Conservation (phyloP, 2,888 invertebrate genomes). For the Acleris literana region DNA sequence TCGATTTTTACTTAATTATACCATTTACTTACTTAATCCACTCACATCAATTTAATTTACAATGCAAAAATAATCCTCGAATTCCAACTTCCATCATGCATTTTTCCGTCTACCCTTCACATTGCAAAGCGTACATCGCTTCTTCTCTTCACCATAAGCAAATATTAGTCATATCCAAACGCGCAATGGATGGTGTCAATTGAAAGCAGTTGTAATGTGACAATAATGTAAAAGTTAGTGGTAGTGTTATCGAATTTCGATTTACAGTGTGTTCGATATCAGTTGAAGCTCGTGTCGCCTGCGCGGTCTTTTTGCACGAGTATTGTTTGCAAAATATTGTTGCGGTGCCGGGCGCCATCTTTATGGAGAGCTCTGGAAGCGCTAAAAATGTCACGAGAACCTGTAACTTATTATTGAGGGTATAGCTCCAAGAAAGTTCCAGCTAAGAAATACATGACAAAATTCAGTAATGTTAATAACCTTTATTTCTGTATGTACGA, state of each 20-base stretch:
- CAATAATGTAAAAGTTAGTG: constrained; percentile 47
- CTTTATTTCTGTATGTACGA: no score
- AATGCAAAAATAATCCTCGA: constrained; percentile 21
- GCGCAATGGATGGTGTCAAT: constrained; percentile 34
- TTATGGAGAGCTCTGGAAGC: constrained; percentile 18
- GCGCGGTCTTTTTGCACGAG: constrained; percentile 52
- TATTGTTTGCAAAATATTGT: constrained; percentile 61
- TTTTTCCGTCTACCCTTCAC: background rate
- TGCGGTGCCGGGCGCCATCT: constrained; percentile 25
- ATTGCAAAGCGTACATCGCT: background rate
- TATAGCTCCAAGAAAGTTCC: no score
- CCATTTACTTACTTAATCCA: background rate
- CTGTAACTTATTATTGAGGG: background rate
- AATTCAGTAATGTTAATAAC: no score
- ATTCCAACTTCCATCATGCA: background rate
- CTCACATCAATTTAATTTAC: constrained; percentile 21
- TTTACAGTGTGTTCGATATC: constrained; percentile 70
- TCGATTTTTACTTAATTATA: background rate
- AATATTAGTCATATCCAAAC: background rate
- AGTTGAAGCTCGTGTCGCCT: constrained; percentile 67
- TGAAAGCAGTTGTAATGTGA: constrained; percentile 49
- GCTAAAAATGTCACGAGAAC: constrained; percentile 3
- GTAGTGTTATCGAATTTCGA: constrained; percentile 77
- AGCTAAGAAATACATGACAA: no score
- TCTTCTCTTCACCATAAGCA: background rate